phyloP scores from a whole-genome alignment of 2,797 vertebrate genomes.

The Mallotus villosus region DNA sequence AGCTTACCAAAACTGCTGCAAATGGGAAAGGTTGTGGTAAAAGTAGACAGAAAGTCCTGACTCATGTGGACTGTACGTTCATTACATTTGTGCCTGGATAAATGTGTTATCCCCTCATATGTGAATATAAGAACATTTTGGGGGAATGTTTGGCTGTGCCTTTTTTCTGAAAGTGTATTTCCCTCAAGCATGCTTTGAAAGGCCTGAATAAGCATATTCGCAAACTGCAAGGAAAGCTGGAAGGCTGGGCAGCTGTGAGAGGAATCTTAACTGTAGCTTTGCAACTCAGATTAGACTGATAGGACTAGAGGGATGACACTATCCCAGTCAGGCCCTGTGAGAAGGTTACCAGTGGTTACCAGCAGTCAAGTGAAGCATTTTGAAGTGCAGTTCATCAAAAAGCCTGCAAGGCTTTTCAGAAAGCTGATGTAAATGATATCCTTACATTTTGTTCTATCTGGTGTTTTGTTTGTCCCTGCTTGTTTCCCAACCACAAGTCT shows the following conservation, averaged over 20 bases:
- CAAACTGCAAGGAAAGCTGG: constrained; percentile 54
- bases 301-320: constrained; percentile 33
- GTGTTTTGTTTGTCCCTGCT: constrained; percentile 9
- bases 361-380: constrained; percentile 40
- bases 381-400: constrained; percentile 30
- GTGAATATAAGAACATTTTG: neutral
- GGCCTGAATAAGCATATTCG: constrained; percentile 56
- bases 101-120: neutral
- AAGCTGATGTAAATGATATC: constrained; percentile 17
- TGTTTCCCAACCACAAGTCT: neutral
- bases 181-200: constrained; percentile 48
- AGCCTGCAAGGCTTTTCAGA: constrained; percentile 4
- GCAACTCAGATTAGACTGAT: constrained; percentile 48
- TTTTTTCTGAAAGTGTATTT: constrained; percentile 44
- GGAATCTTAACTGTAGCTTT: constrained; percentile 58
- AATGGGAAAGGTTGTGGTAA: neutral
- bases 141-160: constrained; percentile 16
- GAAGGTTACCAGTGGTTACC: constrained; percentile 33
- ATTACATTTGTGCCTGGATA: neutral
- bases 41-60: neutral
- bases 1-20: neutral
- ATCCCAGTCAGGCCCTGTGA: constrained; percentile 1
- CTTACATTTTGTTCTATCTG: constrained; percentile 16
- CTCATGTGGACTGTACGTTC: neutral
- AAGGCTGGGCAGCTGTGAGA: constrained; percentile 46